phyloP scores from a whole-genome alignment of 1,140 invertebrate genomes.

The Brachionus calyciflorus region DNA sequence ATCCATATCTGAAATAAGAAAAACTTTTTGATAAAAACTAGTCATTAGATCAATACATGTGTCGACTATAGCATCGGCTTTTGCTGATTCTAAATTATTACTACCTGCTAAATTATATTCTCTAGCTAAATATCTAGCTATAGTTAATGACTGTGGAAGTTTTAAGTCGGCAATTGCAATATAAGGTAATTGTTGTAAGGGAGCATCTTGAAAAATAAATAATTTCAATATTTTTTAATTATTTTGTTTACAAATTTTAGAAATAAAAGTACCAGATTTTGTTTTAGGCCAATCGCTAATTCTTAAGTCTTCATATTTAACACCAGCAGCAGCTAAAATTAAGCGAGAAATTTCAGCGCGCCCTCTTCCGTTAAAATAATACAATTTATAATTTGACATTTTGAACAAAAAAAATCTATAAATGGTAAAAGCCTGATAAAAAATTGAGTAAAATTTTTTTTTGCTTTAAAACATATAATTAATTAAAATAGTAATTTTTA shows the following conservation, averaged over 20 bases:
- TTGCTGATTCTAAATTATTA: constrained; percentile 37
- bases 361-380: constrained; percentile 52
- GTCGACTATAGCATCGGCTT: constrained; percentile 42
- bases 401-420: constrained; percentile 4
- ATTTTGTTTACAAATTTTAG: no score
- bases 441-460: background rate
- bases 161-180: constrained; percentile 65
- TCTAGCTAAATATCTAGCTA: constrained; percentile 36
- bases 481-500: no score
- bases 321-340: constrained; percentile 46
- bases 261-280: background rate
- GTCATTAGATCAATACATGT: constrained; percentile 42
- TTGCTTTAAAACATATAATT: no score
- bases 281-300: constrained; percentile 42
- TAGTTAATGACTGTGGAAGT: constrained; percentile 19
- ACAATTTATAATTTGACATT: constrained; percentile 48
- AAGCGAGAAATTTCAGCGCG: constrained; percentile 51
- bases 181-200: constrained; percentile 43
- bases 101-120: constrained; percentile 34
- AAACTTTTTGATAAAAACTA: constrained; percentile 45
- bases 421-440: no score
- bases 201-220: background rate
- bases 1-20: background rate
- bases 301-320: constrained; percentile 44
- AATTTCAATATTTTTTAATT: no score